Percentiles rank a stretch among this genome's conserved stretches.
phyloP scores from a whole-genome alignment of 1,140 invertebrate genomes.

The Cherax quadricarinatus region DNA sequence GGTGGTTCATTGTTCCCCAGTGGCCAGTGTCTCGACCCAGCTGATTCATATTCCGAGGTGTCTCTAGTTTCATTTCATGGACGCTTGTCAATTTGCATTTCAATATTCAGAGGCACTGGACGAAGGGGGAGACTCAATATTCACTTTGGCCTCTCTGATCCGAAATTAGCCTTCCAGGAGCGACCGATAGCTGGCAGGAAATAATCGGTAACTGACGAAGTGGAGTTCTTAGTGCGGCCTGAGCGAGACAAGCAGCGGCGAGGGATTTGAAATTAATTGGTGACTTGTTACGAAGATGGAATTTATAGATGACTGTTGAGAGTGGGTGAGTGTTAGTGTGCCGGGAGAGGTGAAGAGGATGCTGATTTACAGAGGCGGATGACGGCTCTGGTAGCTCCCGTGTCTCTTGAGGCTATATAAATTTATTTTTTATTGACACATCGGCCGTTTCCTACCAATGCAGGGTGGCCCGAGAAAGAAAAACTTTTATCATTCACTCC shows the following conservation, averaged over 20 bases:
- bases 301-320: too few relatives aligned
- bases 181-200: not conserved
- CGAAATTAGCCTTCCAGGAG: conserved; percentile 8
- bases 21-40: conserved; percentile 39
- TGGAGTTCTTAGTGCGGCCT: not conserved
- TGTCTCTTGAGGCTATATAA: too few relatives aligned
- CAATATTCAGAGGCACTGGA: conserved; percentile 38
- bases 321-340: too few relatives aligned
- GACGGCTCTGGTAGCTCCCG: too few relatives aligned
- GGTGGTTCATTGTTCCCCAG: not conserved
- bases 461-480: too few relatives aligned
- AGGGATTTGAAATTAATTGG: too few relatives aligned
- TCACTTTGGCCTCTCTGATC: conserved; percentile 46
- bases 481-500: too few relatives aligned
- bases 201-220: conserved; percentile 2
- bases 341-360: too few relatives aligned
- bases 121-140: conserved; percentile 30
- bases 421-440: too few relatives aligned
- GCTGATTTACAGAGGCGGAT: too few relatives aligned
- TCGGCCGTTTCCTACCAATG: too few relatives aligned
- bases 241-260: not conserved
- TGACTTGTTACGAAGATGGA: too few relatives aligned
- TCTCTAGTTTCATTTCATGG: conserved; percentile 53
- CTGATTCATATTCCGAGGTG: conserved; percentile 57
- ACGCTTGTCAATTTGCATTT: conserved; percentile 63